Percentiles rank a stretch among this genome's conserved stretches.
Conservation (phyloP, 2,888 invertebrate genomes). For the Chrysolina americana region DNA sequence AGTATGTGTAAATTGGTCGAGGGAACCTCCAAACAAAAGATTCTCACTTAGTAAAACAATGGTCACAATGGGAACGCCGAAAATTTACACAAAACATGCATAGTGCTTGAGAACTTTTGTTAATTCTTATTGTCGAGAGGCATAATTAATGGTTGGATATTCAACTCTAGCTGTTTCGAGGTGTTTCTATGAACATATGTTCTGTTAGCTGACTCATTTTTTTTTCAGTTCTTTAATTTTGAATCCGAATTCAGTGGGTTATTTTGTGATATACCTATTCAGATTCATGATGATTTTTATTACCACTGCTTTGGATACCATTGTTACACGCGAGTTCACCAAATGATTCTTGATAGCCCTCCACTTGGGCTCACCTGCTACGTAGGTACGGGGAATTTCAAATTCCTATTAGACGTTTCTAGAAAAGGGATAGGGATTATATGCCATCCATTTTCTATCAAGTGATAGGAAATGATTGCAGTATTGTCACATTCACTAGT, state of each 20-base stretch:
- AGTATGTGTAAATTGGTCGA: background rate
- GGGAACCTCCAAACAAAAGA: background rate
- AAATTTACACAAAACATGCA: slow-evolving; percentile 12
- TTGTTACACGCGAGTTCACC: no score
- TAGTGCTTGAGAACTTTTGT: background rate
- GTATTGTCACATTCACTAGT: no score
- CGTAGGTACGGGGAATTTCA: no score
- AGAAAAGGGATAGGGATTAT: no score
- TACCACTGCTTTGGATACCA: no score
- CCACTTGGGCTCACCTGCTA: background rate
- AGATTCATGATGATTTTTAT: background rate
- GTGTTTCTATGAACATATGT: background rate
- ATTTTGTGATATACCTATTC: background rate
- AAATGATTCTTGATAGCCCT: no score
- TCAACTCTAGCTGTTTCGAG: background rate
- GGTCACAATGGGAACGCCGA: slow-evolving; percentile 2
- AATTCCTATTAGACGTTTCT: no score
- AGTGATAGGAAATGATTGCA: no score
- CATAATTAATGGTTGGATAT: background rate
- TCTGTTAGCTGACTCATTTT: slow-evolving; percentile 7
- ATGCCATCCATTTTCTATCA: no score
- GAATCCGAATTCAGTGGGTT: background rate
- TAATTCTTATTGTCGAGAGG: background rate
- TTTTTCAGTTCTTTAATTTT: background rate
- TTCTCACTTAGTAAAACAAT: slow-evolving; percentile 5